Percentiles rank a stretch among this genome's conserved stretches.
Evolutionary conservation across 1,140 invertebrate genomes (phyloP).

Genomic region (Halyomorpha halys): DNA sequence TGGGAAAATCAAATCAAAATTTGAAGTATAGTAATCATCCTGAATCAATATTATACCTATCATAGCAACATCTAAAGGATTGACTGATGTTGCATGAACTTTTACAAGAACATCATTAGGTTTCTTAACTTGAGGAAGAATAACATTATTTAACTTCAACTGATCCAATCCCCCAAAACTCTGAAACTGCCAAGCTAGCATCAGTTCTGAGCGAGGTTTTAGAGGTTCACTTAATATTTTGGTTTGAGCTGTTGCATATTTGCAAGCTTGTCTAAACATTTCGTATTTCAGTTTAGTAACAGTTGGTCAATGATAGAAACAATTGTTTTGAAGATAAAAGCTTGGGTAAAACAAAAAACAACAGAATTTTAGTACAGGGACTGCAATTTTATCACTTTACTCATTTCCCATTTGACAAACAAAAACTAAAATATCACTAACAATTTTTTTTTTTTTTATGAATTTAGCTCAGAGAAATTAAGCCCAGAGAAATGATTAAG

Average conservation of each 20-base stretch:
- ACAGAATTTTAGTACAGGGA: too few species aligned
- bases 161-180: conserved; percentile 57
- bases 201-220: conserved; percentile 36
- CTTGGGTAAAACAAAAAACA: too few species aligned
- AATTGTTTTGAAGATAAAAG: too few species aligned
- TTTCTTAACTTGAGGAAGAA: conserved; percentile 54
- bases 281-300: neutral
- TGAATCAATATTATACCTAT: conserved; percentile 42
- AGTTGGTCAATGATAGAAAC: too few species aligned
- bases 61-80: conserved; percentile 86
- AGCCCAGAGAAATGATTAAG: too few species aligned
- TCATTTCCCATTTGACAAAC: too few species aligned
- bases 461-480: too few species aligned
- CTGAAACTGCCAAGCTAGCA: conserved; percentile 67
- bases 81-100: conserved; percentile 73
- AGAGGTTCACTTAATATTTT: neutral
- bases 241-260: neutral
- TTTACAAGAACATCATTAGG: conserved; percentile 68
- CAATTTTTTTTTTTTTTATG: too few species aligned
- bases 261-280: neutral
- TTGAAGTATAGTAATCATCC: neutral
- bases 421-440: too few species aligned
- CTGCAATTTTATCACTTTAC: too few species aligned
- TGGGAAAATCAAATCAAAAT: neutral
- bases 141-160: conserved; percentile 45